Conservation (phyloP, 2,797 vertebrate species). For the Caiman crocodilus region DNA sequence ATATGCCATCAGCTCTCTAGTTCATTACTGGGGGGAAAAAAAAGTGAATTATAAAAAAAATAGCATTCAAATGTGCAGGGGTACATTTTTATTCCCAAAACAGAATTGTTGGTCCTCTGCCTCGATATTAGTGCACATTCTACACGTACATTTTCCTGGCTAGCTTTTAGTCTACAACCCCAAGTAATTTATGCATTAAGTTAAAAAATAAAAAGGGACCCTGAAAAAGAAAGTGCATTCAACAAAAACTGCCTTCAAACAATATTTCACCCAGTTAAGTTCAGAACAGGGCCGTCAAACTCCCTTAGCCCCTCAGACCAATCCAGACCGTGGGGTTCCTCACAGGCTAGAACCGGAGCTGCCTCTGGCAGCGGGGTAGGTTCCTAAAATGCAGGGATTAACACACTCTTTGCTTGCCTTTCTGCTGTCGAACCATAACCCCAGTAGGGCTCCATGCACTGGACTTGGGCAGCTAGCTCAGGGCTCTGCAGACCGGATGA, state of each 20-base stretch:
- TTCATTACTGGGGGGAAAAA: not conserved
- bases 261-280: not conserved
- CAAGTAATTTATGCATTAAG: conserved; percentile 36
- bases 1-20: not conserved
- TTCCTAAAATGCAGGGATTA: too few relatives aligned
- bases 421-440: too few relatives aligned
- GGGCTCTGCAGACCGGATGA: too few relatives aligned
- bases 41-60: not conserved
- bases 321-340: too few relatives aligned
- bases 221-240: not conserved
- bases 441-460: too few relatives aligned
- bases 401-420: too few relatives aligned
- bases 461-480: too few relatives aligned
- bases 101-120: not conserved
- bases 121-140: not conserved
- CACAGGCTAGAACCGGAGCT: too few relatives aligned
- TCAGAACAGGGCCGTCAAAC: too few relatives aligned
- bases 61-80: not conserved
- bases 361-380: too few relatives aligned
- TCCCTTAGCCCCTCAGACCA: too few relatives aligned
- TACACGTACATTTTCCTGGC: not conserved
- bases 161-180: not conserved
- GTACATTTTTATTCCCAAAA: not conserved
- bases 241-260: not conserved
- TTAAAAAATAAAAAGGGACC: not conserved